Base-by-base conservation (phyloP, 2,888 invertebrate genomes). In the Automeris io region DNA sequence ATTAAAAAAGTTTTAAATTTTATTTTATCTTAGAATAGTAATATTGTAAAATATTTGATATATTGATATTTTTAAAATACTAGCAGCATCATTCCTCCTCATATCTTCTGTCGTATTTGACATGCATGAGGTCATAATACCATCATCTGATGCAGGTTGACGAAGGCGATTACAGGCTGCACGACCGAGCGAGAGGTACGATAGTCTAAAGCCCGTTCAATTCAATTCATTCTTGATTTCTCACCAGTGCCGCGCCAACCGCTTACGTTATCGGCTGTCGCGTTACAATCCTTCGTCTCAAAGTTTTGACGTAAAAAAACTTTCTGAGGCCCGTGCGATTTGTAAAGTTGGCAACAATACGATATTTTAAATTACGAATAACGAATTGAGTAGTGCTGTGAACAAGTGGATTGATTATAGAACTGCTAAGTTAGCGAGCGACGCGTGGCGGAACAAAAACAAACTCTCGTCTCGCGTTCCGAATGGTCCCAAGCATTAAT, bases 361-460 rank as follows among this genome's bases (percentile, higher is more conserved):
- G 62, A 69, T 52, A 43, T 54, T 57, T 57, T 57, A 47, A 57
- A 56, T 62, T 57, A 64, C 71, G 70, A 77, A 67, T 58, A 70
- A 68, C 70, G 70, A 77, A 70, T 68, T 61, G 45, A 48, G 63
- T 65, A 57, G 73, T 81, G 72, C 67, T 70, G 74, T 76, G 67
- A 70, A 68, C 63, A 63, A 72, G 79, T 77, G 76, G 49, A 52
- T 62, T 49, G 54, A 57, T 54, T 47, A 29, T n/a, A 54, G 50
- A 57, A 61, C 57, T 60, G 58, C 60, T 57, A 56, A 51, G 56
- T 52, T 29, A 29, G 3, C 13, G 54, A 47, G 34, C 61, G 71
- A 75, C 75, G 75, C 74, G 75, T 79, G 74, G 74, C 80, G 72
- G 66, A 67, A 70, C 64, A 68, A 72, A 70, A 77, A 76, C 73